Conservation (phyloP, 2,888 invertebrate genomes). For the Subacronicta megacephala region DNA sequence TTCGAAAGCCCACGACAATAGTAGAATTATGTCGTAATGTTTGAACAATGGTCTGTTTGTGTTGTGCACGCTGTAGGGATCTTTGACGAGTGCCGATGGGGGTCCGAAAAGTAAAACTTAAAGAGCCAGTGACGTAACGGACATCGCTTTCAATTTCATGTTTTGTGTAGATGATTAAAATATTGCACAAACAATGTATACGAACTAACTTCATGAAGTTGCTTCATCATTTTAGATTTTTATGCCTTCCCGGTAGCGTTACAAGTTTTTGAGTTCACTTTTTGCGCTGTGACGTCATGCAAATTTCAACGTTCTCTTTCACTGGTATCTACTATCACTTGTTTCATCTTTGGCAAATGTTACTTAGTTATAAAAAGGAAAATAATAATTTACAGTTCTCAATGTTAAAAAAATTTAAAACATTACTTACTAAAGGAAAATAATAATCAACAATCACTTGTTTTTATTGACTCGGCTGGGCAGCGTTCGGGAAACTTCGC, state of each 20-base stretch:
- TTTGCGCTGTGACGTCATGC: slow-evolving; percentile 29
- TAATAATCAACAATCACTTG: too few species aligned
- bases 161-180: slow-evolving; percentile 18
- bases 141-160: slow-evolving; percentile 60
- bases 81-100: slow-evolving; percentile 69
- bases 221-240: slow-evolving; percentile 16
- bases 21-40: slow-evolving; percentile 78
- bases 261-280: slow-evolving; percentile 22
- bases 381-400: too few species aligned
- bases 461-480: too few species aligned
- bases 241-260: slow-evolving; percentile 22
- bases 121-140: slow-evolving; percentile 40
- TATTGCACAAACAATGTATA: slow-evolving; percentile 23
- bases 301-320: slow-evolving; percentile 33
- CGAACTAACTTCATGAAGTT: slow-evolving; percentile 10
- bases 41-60: slow-evolving; percentile 78
- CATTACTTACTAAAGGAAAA: too few species aligned
- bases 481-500: too few species aligned
- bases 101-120: slow-evolving; percentile 57
- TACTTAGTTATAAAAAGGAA: slow-evolving; percentile 24
- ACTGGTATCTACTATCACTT: slow-evolving; percentile 21
- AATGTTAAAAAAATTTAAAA: too few species aligned
- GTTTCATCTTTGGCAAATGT: slow-evolving; percentile 15
- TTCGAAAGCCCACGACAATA: slow-evolving; percentile 67
- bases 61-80: slow-evolving; percentile 59